Evolutionary conservation across 2,797 vertebrate genomes (phyloP), one percentile per base, ranked within the genome.

Genomic region (Arvicola amphibius): DNA sequence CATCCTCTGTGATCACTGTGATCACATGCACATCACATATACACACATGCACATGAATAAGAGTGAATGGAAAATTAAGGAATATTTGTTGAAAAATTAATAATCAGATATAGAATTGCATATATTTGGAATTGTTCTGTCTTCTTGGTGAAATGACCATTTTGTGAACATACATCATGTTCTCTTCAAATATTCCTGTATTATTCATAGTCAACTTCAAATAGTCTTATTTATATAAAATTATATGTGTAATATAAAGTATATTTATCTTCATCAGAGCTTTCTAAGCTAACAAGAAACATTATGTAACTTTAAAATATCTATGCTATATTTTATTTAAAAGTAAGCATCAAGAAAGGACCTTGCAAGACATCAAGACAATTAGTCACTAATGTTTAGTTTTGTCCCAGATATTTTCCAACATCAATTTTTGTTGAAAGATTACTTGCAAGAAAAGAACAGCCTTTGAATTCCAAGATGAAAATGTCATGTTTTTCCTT

Each of bases 401-500:
- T 96, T 79, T 90, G 56, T 63, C 43, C 81, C 78, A 74, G 74
- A 61, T 84, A 80, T 91, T 93, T 96, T 91, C 76, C 79, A 96
- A 80, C 13, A 56, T 65, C n/a, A 95, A 65, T 87, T 97, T 96
- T 88, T 90, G 53, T 59, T 40, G 73, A 88, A 97, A 94, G 56
- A 90, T 53, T 73, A 53, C 71, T 95, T 83, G 6, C 88, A 27
- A 94, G 51, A 53, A 76, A 63, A 89, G 77, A 81, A 51, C 40
- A 94, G 69, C 86, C 63, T 96, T 96, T 89, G 48, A 88, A 51
- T 96, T 96, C 43, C 23, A 79, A 87, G 78, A 96, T 94, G 77
- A 94, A 97, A 97, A 92, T 94, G 34, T 91, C 78, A 77, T 48
- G 59, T 90, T 94, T 97, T 81, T 67, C 59, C 87, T 48, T 76